These are phyloP conservation scores for Oplegnathus fasciatus DNA, from an alignment of 2,113 vertebrate genomes.

Conservation along the genomic window DNA sequence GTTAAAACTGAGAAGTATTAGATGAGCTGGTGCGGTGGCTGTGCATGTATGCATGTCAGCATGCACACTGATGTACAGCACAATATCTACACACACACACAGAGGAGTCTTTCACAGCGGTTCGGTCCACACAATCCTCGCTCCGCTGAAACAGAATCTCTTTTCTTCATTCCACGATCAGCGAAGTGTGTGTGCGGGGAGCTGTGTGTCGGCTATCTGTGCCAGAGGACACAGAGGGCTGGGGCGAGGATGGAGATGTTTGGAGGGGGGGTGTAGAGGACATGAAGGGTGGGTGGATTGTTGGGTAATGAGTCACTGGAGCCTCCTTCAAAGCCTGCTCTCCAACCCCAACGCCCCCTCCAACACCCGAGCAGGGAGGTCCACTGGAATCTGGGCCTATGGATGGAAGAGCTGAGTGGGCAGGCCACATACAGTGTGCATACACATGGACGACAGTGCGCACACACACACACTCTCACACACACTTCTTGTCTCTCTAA, in stretches of 20 bases:
- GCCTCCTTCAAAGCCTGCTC: slow-evolving; percentile 78
- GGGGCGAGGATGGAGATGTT: slow-evolving; percentile 59
- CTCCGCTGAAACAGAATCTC: slow-evolving; percentile 68
- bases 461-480: slow-evolving; percentile 26
- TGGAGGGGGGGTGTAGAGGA: slow-evolving; percentile 58
- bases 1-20: slow-evolving; percentile 25
- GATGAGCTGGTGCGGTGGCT: slow-evolving; percentile 14
- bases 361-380: slow-evolving; percentile 70
- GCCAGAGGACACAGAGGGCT: slow-evolving; percentile 56
- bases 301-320: slow-evolving; percentile 82
- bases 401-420: slow-evolving; percentile 74
- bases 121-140: slow-evolving; percentile 44
- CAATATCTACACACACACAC: slow-evolving; percentile 34
- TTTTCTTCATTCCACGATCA: slow-evolving; percentile 66
- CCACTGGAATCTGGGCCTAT: slow-evolving; percentile 72
- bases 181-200: not conserved
- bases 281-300: slow-evolving; percentile 67
- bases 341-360: slow-evolving; percentile 51
- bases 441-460: slow-evolving; percentile 16
- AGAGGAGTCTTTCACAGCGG: slow-evolving; percentile 71
- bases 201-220: slow-evolving; percentile 36
- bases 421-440: slow-evolving; percentile 36
- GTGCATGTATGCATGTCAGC: slow-evolving; percentile 6
- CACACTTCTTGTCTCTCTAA: slow-evolving; percentile 39
- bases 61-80: slow-evolving; percentile 4